Evolutionary conservation across 2,113 vertebrate species (phyloP).

Genomic region (Verasper variegatus): DNA sequence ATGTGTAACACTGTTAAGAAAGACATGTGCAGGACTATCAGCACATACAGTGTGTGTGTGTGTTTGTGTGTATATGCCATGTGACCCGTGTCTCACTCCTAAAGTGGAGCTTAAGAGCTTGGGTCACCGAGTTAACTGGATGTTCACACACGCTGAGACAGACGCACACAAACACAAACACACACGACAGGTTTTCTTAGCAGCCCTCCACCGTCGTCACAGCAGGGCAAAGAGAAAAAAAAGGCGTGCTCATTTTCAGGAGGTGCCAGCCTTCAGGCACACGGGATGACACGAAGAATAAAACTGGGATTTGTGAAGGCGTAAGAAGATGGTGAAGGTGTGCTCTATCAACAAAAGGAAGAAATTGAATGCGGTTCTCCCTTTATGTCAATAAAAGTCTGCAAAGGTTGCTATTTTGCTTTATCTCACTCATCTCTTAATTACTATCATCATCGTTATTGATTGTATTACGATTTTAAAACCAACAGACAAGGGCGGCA

Average conservation of each 20-base stretch:
- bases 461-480: not conserved
- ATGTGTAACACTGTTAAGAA: not conserved
- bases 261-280: slow-evolving; percentile 4
- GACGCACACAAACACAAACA: slow-evolving; percentile 51
- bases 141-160: slow-evolving; percentile 53
- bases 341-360: slow-evolving; percentile 11
- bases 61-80: slow-evolving; percentile 35
- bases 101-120: slow-evolving; percentile 57
- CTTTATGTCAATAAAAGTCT: not conserved
- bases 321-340: slow-evolving; percentile 25
- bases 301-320: not conserved
- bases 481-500: too few species aligned
- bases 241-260: not conserved
- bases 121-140: slow-evolving; percentile 57
- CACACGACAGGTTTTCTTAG: slow-evolving; percentile 55
- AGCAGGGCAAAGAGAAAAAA: slow-evolving; percentile 5
- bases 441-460: not conserved
- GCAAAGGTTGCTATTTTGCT: not conserved
- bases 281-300: slow-evolving; percentile 4
- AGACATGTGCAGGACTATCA: not conserved
- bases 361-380: not conserved
- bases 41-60: slow-evolving; percentile 3
- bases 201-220: slow-evolving; percentile 28
- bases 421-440: not conserved
- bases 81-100: slow-evolving; percentile 58